Evolutionary conservation across 2,113 vertebrate genomes (phyloP), one percentile per base, ranked within the genome.

Genomic region (Cochlearius cochlearius): DNA sequence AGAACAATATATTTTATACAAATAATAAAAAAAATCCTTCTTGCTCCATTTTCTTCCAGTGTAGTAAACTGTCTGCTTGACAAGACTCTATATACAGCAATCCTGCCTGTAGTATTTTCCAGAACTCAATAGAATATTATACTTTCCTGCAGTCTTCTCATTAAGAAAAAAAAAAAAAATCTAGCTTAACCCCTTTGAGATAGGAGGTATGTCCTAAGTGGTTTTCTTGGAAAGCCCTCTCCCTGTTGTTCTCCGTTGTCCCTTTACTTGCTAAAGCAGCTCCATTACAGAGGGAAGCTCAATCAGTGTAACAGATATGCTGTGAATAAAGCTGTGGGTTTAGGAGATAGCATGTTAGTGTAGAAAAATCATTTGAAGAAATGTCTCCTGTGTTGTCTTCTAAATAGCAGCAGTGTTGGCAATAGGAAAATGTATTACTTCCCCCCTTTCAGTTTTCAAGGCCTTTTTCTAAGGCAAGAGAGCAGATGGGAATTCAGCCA

Each of bases 1-100:
- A 98, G 97, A 98, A 98, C 96, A 98, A 98, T 98, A 98, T 98
- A 98, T 98, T 98, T 98, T 98, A 95, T 92, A 95, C 95, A 98
- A 98, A 98, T 96, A 98, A 97, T 93, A 96, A 97, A 78, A 96
- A 86, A 95, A 73, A 56, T 41, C 62, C 38, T 94, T 90, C 97
- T 94, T 97, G 49, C 66, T 97, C 86, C 75, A 75, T 98, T 98
- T 97, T 97, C 95, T 96, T 96, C 76, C 88, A 90, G 11, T 93
- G 94, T 94, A 96, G 93, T 92, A 93, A 96, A 95, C 85, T 88
- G 68, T 96, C 82, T 95, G 79, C 82, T 90, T 96, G 96, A 90
- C 92, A 96, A 76, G 67, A 81, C 90, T 95, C 78, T 94, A 30
- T 94, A 92, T 79, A 27, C 63, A 86, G 50, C 93, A 92, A 19